These are phyloP conservation scores for Atethmia centrago DNA, from an alignment of 2,888 invertebrate genomes.

Conservation along the genomic window DNA sequence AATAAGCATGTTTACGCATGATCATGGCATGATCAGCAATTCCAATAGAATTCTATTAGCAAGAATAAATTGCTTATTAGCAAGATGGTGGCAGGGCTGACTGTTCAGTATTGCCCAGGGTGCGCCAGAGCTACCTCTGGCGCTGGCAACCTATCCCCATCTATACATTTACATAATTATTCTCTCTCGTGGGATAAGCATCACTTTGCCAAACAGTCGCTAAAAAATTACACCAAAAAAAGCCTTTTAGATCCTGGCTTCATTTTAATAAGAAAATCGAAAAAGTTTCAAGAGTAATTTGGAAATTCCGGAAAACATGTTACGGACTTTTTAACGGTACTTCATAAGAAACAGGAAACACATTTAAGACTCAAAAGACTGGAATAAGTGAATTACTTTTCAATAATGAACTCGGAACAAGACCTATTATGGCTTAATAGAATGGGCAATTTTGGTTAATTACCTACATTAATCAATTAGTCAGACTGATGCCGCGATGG, in stretches of 20 bases:
- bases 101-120: neutral
- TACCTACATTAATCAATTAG: conserved; percentile 22
- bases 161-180: neutral
- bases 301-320: conserved; percentile 48
- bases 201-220: neutral
- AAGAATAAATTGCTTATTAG: neutral
- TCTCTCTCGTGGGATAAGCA: neutral
- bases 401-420: conserved; percentile 51
- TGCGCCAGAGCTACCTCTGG: neutral
- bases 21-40: too few species aligned
- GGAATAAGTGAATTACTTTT: conserved; percentile 45
- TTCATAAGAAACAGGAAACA: conserved; percentile 42
- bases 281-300: conserved; percentile 59
- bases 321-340: conserved; percentile 18
- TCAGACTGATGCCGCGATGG: neutral
- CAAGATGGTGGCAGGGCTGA: fast-evolving
- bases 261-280: conserved; percentile 44
- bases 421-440: conserved; percentile 4
- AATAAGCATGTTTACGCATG: too few species aligned
- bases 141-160: too few species aligned
- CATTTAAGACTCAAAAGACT: conserved; percentile 29
- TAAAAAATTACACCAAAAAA: neutral
- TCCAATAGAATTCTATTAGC: neutral
- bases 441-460: conserved; percentile 21
- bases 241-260: neutral